Conservation (phyloP, 64 coral and sea anemone genomes). For the Actinia tenebrosa region DNA sequence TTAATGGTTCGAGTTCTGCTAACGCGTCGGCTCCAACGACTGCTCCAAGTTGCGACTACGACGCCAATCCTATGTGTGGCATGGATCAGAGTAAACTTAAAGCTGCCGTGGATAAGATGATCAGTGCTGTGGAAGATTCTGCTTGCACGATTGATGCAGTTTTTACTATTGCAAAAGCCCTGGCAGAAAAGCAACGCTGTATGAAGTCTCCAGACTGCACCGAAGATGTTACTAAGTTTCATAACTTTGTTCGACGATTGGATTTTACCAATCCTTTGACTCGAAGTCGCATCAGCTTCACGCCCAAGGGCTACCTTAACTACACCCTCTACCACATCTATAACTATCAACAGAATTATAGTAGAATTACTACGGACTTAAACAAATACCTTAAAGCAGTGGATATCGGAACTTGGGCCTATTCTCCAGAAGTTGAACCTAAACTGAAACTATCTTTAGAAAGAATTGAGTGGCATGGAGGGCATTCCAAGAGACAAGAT, state of each 20-base stretch:
- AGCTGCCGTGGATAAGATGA: constrained; percentile 37
- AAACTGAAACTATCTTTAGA: constrained; percentile 24
- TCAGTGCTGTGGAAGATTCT: constrained; percentile 54
- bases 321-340: constrained; percentile 46
- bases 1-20: not conserved
- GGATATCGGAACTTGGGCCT: constrained; percentile 53
- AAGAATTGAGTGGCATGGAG: constrained; percentile 64
- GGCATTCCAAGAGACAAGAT: constrained; percentile 11
- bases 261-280: constrained; percentile 59
- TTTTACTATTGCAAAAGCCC: constrained; percentile 49
- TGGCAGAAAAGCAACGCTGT: constrained; percentile 26
- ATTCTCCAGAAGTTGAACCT: constrained; percentile 22
- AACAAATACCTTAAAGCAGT: constrained; percentile 39
- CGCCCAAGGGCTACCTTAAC: constrained; percentile 36
- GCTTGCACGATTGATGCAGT: constrained; percentile 69
- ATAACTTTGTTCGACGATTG: constrained; percentile 53
- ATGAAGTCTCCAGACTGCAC: constrained; percentile 31
- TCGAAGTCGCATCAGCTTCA: constrained; percentile 52
- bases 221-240: constrained; percentile 9
- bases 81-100: constrained; percentile 23
- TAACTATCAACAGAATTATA: constrained; percentile 57
- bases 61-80: constrained; percentile 30
- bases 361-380: constrained; percentile 34
- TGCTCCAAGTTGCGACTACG: constrained; percentile 35
- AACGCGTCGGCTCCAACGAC: not conserved